phyloP scores from a whole-genome alignment of 2,888 invertebrate species.

The Apamea epomidion region DNA sequence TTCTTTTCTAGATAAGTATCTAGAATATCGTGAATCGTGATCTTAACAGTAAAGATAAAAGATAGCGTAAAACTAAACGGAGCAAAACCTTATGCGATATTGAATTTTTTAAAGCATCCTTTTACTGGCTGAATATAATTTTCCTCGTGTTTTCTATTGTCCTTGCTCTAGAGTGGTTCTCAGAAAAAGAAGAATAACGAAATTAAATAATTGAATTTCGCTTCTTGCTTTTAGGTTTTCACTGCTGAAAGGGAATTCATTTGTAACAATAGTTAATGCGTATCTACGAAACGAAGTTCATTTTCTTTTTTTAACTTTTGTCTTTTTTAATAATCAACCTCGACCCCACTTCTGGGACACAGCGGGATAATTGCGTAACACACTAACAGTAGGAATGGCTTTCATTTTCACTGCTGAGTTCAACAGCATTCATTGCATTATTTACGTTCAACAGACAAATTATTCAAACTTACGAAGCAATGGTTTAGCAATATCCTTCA shows the following conservation, averaged over 20 bases:
- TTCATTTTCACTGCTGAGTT: no score
- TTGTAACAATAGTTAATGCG: neutral
- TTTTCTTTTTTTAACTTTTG: neutral
- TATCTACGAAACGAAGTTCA: neutral
- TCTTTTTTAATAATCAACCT: neutral
- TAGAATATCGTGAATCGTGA: neutral
- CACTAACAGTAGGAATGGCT: no score
- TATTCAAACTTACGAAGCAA: no score
- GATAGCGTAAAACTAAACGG: conserved; percentile 3
- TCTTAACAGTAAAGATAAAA: conserved; percentile 10
- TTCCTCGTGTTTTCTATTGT: neutral
- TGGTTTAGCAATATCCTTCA: no score
- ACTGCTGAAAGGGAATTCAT: neutral
- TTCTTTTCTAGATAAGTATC: neutral
- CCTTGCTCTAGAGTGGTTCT: neutral
- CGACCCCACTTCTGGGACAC: no score
- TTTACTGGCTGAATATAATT: conserved; percentile 2
- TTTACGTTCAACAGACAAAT: no score
- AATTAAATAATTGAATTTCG: neutral
- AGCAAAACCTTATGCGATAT: conserved; percentile 21
- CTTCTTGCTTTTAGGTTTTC: neutral
- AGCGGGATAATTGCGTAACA: no score
- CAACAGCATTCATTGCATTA: no score
- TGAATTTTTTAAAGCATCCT: conserved; percentile 4
- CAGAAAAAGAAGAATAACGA: neutral